Conservation (phyloP, 2,888 invertebrate species). For the Sarcophaga carnaria region DNA sequence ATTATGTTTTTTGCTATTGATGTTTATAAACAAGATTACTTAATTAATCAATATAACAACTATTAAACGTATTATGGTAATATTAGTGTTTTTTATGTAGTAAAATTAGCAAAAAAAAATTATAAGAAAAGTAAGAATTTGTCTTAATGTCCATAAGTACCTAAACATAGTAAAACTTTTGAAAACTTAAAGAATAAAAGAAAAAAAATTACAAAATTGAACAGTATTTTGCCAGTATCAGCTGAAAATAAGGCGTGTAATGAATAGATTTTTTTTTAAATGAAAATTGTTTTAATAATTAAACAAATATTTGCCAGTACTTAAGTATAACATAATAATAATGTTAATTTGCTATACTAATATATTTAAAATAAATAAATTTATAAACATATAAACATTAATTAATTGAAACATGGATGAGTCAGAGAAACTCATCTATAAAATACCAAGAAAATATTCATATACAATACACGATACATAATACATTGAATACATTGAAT, state of each 20-base stretch:
- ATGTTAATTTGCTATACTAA: not conserved
- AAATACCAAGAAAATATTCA: not conserved
- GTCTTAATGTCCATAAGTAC: conserved; percentile 64
- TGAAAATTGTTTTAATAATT: conserved; percentile 14
- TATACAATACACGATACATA: not conserved
- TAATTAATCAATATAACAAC: not conserved
- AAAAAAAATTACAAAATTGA: not conserved
- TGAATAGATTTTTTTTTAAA: not conserved
- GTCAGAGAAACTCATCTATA: no score
- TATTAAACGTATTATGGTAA: not conserved
- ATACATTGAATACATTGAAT: no score
- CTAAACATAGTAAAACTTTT: conserved; percentile 51
- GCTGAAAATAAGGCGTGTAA: not conserved
- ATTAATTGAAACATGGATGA: no score
- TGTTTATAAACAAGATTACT: conserved; percentile 22
- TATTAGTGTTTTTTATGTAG: conserved; percentile 49
- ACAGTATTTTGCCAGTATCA: conserved; percentile 46
- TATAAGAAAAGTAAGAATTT: conserved; percentile 14
- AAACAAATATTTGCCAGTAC: conserved; percentile 57
- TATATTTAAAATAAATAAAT: not conserved
- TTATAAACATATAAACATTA: no score
- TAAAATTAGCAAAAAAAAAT: conserved; percentile 8
- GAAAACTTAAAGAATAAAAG: not conserved
- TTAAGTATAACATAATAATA: conserved; percentile 6
- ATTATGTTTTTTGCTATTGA: conserved; percentile 33